phyloP scores from a whole-genome alignment of 1,140 invertebrate species.

The Ephestia elutella region DNA sequence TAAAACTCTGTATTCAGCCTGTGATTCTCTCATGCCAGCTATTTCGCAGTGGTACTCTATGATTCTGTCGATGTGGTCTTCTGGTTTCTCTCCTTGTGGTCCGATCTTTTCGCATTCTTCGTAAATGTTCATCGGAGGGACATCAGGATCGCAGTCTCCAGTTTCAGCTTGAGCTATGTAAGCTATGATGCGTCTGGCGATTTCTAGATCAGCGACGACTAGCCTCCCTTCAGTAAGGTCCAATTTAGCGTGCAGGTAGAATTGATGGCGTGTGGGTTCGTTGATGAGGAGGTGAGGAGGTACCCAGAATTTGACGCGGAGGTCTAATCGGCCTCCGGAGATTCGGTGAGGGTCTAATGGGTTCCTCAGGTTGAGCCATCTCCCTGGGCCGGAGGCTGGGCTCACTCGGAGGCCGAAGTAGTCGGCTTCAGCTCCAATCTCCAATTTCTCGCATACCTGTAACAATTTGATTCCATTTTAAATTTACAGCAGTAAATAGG shows the following conservation, averaged over 20 bases:
- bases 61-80: slow-evolving; percentile 78
- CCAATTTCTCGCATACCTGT: slow-evolving; percentile 87
- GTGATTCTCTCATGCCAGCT: slow-evolving; percentile 62
- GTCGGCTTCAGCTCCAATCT: slow-evolving; percentile 88
- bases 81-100: slow-evolving; percentile 76
- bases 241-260: slow-evolving; percentile 86
- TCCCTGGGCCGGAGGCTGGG: slow-evolving; percentile 81
- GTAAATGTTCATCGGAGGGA: slow-evolving; percentile 77
- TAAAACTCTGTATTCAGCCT: slow-evolving; percentile 86
- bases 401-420: slow-evolving; percentile 87
- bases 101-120: slow-evolving; percentile 77
- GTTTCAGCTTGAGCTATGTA: slow-evolving; percentile 84
- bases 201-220: slow-evolving; percentile 79
- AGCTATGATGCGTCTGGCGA: slow-evolving; percentile 83
- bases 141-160: slow-evolving; percentile 79
- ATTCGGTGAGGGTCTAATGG: slow-evolving; percentile 81
- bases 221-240: slow-evolving; percentile 83
- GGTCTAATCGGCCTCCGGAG: slow-evolving; percentile 77
- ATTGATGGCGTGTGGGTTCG: slow-evolving; percentile 87
- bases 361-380: slow-evolving; percentile 91
- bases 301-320: slow-evolving; percentile 91
- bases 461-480: slow-evolving; percentile 39
- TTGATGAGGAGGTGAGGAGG: slow-evolving; percentile 89
- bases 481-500: too few relatives aligned
- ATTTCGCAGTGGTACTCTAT: slow-evolving; percentile 77